A percentile compares a stretch with the other conserved stretches of the same genome.
phyloP scores from a whole-genome alignment of 2,113 vertebrate genomes.

The Casuarius casuarius region DNA sequence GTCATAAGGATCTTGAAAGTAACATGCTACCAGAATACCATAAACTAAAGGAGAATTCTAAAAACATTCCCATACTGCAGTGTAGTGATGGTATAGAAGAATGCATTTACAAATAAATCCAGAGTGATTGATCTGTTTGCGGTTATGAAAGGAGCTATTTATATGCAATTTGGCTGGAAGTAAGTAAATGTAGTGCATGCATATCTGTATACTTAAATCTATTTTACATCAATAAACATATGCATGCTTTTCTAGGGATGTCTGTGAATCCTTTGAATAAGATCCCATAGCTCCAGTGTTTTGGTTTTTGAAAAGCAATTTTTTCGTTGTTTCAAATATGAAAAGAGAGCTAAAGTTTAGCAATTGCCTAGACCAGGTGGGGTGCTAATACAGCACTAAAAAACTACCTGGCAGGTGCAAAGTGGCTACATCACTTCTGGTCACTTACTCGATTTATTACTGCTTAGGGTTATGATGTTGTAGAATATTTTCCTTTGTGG shows the following conservation, averaged over 20 bases:
- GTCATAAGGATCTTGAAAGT: background rate
- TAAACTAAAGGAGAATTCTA: background rate
- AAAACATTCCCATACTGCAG: background rate
- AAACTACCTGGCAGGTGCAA: conserved; percentile 6
- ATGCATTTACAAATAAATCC: conserved; percentile 37
- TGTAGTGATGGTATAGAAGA: background rate
- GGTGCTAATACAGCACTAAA: background rate
- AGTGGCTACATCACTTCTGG: background rate
- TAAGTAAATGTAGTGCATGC: conserved; percentile 11
- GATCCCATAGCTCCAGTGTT: background rate
- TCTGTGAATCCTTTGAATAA: background rate
- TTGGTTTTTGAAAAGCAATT: background rate
- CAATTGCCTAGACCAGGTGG: background rate
- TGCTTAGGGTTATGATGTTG: background rate
- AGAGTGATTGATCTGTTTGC: conserved; percentile 63
- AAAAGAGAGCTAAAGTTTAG: background rate
- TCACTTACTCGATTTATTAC: background rate
- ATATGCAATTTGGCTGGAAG: conserved; percentile 32
- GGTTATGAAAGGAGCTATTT: conserved; percentile 43
- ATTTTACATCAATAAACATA: conserved; percentile 65
- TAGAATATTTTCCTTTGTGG: background rate
- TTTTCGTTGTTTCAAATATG: background rate
- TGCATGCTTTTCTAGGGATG: conserved; percentile 9
- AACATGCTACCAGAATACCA: background rate
- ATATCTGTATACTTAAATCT: conserved; percentile 44